Base-by-base conservation (phyloP, 2,888 invertebrate species). In the Nycteola revayana region DNA sequence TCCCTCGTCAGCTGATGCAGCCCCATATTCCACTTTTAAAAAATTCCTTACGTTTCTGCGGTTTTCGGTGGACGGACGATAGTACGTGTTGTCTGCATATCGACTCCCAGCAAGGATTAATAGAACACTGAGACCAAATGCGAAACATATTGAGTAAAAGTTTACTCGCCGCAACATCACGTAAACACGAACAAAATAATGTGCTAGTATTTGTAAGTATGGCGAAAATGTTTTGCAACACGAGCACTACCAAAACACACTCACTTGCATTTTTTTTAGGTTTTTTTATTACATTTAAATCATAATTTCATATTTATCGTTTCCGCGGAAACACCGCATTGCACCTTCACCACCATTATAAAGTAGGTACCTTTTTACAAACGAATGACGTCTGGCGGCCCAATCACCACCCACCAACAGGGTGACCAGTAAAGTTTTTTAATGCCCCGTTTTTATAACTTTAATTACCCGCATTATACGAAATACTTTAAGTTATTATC, bases 21-120 rank as follows among this genome's bases (percentile, higher is more conserved):
- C 82, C 28, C 70, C 74, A 56, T 83, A 75, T 53, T 93, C 93
- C 43, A 93, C 88, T 71, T 94, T 93, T 31, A 91, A 82, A 59
- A 94, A 84, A 52, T 78, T 83, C 41, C 79, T 79, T 36, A 82
- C 66, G 51, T 79, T 85, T 49, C 85, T 78, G 46, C 82, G 74
- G 52, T 66, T 79, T 58, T 88, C 88, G 35, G 73, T 61, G 63
- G 75, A 74, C 62, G 85, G 82, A 74, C 81, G 86, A 69, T 85
- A 86, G 66, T 75, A 80, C 52, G 77, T 74, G 79, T 87, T 86
- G 79, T 89, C 87, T 78, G 87, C 82, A 79, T 87, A 89, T 74
- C 88, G 84, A 80, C 83, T 88, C 79, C 86, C 85, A 81, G 87
- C 89, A 72, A 89, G 78, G 61, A 89, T 86, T 64, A 89, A 67